phyloP scores from a whole-genome alignment of 2,888 invertebrate species.

The Monochamus alternatus region DNA sequence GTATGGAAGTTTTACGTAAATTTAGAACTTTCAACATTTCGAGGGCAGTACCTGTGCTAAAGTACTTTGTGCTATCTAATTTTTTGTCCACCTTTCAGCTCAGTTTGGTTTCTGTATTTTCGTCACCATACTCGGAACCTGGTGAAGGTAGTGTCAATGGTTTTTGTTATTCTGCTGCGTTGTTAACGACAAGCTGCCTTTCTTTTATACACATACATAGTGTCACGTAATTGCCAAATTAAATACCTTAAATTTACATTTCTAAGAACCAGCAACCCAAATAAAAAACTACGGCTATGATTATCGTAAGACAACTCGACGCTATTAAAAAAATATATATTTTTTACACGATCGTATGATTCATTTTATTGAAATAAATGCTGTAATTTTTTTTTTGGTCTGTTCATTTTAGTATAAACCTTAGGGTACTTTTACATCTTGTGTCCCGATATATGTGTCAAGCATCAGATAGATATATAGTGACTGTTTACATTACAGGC shows the following conservation, averaged over 20 bases:
- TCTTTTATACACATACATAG: conserved; percentile 3
- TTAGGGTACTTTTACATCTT: no score
- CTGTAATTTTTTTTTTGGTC: no score
- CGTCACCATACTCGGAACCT: conserved; percentile 7
- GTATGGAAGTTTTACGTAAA: no score
- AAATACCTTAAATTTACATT: conserved; percentile 4
- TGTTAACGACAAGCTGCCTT: conserved; percentile 4
- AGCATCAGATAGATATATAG: no score
- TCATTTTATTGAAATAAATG: not conserved
- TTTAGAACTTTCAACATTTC: not conserved
- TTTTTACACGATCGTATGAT: no score
- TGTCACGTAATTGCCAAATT: not conserved
- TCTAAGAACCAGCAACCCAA: not conserved
- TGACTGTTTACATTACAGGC: no score
- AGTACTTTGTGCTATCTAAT: not conserved
- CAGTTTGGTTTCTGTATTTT: conserved; percentile 8
- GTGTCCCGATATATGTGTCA: no score
- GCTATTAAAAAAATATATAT: not conserved
- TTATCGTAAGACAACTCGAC: not conserved
- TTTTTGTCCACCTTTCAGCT: not conserved
- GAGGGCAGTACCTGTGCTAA: not conserved
- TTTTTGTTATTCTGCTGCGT: conserved; percentile 8
- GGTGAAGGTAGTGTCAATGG: conserved; percentile 1
- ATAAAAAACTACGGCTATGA: not conserved
- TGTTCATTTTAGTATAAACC: no score